phyloP scores from a whole-genome alignment of 2,113 vertebrate genomes.

The Diglossa brunneiventris region DNA sequence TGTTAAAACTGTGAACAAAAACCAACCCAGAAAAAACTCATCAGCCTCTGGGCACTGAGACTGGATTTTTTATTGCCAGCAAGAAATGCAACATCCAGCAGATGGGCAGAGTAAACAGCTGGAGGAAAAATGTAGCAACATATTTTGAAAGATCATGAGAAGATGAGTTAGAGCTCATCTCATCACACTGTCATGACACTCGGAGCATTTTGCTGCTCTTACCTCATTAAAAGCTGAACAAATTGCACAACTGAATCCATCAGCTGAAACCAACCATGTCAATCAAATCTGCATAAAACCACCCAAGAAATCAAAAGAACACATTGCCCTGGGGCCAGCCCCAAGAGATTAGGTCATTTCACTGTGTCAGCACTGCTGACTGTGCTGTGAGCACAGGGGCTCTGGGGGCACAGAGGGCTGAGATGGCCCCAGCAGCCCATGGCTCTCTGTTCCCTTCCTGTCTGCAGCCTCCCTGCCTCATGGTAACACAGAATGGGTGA shows the following conservation, averaged over 20 bases:
- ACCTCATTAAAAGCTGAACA: neutral
- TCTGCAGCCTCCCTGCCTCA: neutral
- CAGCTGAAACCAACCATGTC: neutral
- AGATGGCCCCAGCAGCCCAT: neutral
- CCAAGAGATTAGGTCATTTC: neutral
- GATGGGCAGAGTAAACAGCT: neutral
- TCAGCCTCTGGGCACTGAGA: neutral
- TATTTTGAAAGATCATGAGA: slow-evolving; percentile 4
- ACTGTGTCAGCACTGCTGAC: neutral
- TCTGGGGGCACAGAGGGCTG: neutral
- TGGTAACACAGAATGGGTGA: neutral
- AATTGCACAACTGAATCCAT: neutral
- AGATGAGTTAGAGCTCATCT: neutral
- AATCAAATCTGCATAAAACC: neutral
- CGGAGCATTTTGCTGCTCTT: neutral
- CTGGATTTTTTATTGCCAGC: neutral
- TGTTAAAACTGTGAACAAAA: slow-evolving; percentile 5
- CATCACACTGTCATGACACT: neutral
- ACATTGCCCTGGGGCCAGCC: neutral
- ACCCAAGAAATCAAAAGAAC: neutral
- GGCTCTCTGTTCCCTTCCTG: no score
- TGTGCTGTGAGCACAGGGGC: neutral
- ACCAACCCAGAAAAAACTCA: neutral
- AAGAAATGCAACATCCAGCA: neutral
- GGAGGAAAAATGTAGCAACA: neutral